Percentiles rank a stretch among this genome's conserved stretches.
Evolutionary conservation across 2,113 vertebrate genomes (phyloP).

Genomic region (Nansenia antarctica): DNA sequence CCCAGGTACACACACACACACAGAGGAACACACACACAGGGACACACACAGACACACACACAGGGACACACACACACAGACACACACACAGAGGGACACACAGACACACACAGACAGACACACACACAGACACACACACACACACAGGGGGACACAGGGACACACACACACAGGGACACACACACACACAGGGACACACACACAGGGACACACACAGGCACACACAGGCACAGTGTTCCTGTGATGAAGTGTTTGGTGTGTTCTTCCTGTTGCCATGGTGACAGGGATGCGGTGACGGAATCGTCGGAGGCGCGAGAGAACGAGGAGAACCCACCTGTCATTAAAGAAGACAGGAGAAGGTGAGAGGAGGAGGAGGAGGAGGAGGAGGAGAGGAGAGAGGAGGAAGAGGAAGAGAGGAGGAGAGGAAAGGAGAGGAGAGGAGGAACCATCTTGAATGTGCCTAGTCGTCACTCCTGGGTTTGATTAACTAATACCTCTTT

Average conservation of each 20-base stretch:
- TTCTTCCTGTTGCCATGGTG: constrained; percentile 6
- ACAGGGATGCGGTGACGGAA: constrained; percentile 83
- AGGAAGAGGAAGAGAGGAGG: too few relatives aligned
- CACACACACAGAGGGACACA: too few relatives aligned
- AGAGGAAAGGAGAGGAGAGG: constrained; percentile 82
- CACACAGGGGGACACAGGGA: constrained; percentile 78
- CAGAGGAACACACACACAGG: too few relatives aligned
- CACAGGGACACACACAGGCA: neutral
- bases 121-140: neutral
- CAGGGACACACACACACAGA: neutral
- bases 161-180: neutral
- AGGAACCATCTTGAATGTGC: too few relatives aligned
- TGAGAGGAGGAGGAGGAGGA: too few relatives aligned
- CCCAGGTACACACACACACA: neutral
- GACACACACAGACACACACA: constrained; percentile 39
- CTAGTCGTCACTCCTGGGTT: neutral
- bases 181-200: neutral
- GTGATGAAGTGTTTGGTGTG: neutral
- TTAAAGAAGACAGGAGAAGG: constrained; percentile 80
- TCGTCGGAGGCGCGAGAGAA: constrained; percentile 91
- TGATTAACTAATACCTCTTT: neutral
- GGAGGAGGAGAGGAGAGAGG: constrained; percentile 77
- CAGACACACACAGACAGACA: neutral
- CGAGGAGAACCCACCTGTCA: constrained; percentile 93
- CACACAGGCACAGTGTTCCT: neutral